phyloP scores from a whole-genome alignment of 2,113 vertebrate species.

The Aix galericulata region DNA sequence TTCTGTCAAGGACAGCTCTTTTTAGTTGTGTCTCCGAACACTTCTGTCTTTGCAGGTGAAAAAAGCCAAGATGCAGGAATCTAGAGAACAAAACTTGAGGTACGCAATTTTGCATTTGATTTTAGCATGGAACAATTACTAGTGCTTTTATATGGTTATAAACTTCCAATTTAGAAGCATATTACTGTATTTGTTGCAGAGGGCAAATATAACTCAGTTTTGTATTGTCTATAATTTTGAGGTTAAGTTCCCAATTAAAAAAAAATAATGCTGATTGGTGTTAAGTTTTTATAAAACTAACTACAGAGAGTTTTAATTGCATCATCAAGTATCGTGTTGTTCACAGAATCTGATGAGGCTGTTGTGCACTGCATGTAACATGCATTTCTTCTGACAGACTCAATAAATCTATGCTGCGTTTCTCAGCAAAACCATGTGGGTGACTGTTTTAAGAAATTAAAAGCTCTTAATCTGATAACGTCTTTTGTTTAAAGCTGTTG shows the following conservation, averaged over 20 bases:
- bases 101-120: slow-evolving; percentile 26
- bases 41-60: slow-evolving; percentile 77
- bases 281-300: background rate
- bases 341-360: background rate
- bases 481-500: background rate
- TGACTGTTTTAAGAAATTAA: background rate
- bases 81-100: slow-evolving; percentile 80
- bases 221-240: background rate
- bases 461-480: background rate
- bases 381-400: background rate
- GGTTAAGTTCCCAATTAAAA: background rate
- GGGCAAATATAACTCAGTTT: background rate
- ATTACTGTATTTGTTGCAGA: background rate
- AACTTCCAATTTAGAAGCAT: background rate
- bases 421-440: background rate
- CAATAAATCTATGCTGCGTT: background rate
- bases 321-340: background rate
- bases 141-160: background rate
- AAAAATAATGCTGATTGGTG: background rate
- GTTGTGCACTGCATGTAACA: background rate
- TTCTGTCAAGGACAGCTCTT: background rate
- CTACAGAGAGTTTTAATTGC: background rate
- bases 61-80: slow-evolving; percentile 85
- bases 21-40: background rate
- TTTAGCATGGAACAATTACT: background rate